Evolutionary conservation across 2,888 invertebrate genomes (phyloP).

Genomic region (Argyresthia goedartella): DNA sequence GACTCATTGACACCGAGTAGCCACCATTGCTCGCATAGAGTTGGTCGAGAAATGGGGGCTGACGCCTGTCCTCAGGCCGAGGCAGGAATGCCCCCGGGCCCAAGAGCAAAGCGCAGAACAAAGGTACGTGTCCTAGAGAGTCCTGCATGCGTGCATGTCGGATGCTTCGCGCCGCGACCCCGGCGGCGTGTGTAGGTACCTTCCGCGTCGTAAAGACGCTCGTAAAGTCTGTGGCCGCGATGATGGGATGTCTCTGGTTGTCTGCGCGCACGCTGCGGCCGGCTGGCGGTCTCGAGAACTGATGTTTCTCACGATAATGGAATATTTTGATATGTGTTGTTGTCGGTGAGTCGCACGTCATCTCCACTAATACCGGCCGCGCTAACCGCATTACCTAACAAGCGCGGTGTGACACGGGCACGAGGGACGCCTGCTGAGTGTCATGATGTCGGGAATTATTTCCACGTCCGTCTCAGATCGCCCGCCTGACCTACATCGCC

Average conservation of each 20-base stretch:
- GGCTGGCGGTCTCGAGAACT: not conserved
- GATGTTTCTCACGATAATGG: too few species aligned
- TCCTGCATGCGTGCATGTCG: not conserved
- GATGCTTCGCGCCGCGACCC: too few species aligned
- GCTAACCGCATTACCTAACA: slow-evolving; percentile 17
- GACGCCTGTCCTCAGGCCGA: slow-evolving; percentile 97
- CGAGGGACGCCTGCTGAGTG: slow-evolving; percentile 31
- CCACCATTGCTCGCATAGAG: slow-evolving; percentile 98
- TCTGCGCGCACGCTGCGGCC: not conserved
- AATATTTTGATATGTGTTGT: slow-evolving; percentile 61
- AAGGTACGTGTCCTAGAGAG: too few species aligned
- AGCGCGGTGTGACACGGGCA: slow-evolving; percentile 22
- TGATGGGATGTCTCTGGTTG: slow-evolving; percentile 16
- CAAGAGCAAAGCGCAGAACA: slow-evolving; percentile 78
- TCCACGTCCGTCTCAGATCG: slow-evolving; percentile 14
- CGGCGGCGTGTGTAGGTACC: too few species aligned
- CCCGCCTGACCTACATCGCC: slow-evolving; percentile 20
- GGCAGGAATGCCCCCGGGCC: slow-evolving; percentile 92
- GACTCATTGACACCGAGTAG: slow-evolving; percentile 72
- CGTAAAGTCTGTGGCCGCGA: slow-evolving; percentile 27
- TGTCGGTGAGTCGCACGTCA: slow-evolving; percentile 19
- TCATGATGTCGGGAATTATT: slow-evolving; percentile 18
- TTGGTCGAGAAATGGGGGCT: slow-evolving; percentile 98
- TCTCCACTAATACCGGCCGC: slow-evolving; percentile 2
- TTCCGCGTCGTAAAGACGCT: slow-evolving; percentile 12